Evolutionary conservation across 2,888 invertebrate genomes (phyloP).

Genomic region (Lasioglossum malachurum): DNA sequence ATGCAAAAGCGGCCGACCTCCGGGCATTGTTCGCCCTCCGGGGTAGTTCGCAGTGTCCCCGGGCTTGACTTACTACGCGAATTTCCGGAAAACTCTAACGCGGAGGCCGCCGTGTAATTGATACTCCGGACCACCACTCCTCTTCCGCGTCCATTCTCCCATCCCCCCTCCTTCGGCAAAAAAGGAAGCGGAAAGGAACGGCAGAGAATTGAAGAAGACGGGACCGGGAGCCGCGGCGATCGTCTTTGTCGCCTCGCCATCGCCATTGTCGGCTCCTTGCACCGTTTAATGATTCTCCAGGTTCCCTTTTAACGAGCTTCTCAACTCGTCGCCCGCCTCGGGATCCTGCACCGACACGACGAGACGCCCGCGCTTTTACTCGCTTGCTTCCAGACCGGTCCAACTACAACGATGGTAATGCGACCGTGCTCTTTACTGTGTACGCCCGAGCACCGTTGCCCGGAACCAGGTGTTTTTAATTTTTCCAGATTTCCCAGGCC

Average conservation of each 20-base stretch:
- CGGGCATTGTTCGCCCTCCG: conserved; percentile 80
- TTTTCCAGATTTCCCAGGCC: not conserved
- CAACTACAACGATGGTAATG: not conserved
- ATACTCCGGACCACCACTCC: conserved; percentile 72
- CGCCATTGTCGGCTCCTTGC: conserved; percentile 64
- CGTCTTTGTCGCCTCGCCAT: conserved; percentile 65
- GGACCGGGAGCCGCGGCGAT: conserved; percentile 26
- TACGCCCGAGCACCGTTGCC: not conserved
- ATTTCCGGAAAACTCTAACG: conserved; percentile 83
- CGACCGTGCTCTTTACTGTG: not conserved
- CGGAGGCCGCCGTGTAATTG: conserved; percentile 80
- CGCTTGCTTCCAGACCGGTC: not conserved
- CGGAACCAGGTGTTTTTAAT: not conserved
- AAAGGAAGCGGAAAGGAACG: conserved; percentile 26
- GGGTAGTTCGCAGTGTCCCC: conserved; percentile 77
- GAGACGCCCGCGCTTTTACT: not conserved
- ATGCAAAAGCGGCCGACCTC: conserved; percentile 81
- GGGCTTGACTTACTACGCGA: conserved; percentile 83
- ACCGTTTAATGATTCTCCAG: conserved; percentile 67
- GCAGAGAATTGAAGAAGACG: conserved; percentile 17
- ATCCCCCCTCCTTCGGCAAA: not conserved
- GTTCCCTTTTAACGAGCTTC: conserved; percentile 57
- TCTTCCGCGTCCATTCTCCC: conserved; percentile 23
- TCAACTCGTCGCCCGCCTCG: conserved; percentile 43
- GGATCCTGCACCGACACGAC: conserved; percentile 4